Evolutionary conservation across 1,140 invertebrate species (phyloP).

Genomic region (Chlorops oryzae): DNA sequence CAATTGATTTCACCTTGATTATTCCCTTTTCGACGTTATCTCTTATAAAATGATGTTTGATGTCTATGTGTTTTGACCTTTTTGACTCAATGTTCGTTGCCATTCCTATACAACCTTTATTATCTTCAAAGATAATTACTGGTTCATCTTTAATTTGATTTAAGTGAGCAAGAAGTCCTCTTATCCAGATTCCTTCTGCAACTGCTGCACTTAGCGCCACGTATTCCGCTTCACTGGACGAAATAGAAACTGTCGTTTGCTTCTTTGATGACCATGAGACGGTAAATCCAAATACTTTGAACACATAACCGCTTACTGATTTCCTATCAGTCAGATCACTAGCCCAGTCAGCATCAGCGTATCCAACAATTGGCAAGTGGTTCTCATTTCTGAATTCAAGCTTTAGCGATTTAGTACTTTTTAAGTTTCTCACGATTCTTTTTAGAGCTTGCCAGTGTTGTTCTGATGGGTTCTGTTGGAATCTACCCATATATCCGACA

Average conservation of each 20-base stretch:
- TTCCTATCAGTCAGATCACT: constrained; percentile 19
- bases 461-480: constrained; percentile 42
- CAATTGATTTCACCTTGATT: constrained; percentile 18
- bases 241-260: constrained; percentile 19
- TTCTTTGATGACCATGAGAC: constrained; percentile 21
- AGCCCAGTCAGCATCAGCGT: constrained; percentile 24
- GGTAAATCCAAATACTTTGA: constrained; percentile 11
- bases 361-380: constrained; percentile 4
- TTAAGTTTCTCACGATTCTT: constrained; percentile 45
- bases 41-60: constrained; percentile 30
- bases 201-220: constrained; percentile 17
- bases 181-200: constrained; percentile 22
- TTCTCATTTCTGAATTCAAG: background rate
- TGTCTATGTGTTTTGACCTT: constrained; percentile 30
- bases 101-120: constrained; percentile 12
- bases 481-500: constrained; percentile 29
- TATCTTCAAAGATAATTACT: constrained; percentile 10
- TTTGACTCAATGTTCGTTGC: constrained; percentile 17
- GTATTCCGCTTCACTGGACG: constrained; percentile 20
- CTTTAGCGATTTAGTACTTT: constrained; percentile 33
- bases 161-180: constrained; percentile 13
- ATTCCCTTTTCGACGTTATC: constrained; percentile 15
- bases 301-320: constrained; percentile 23
- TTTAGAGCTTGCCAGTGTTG: constrained; percentile 41
- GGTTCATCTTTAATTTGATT: background rate